A percentile compares a stretch with the other conserved stretches of the same genome.
phyloP scores from a whole-genome alignment of 30 jellyfish, hydroid and myxozoan species.

The Hydra vulgaris region DNA sequence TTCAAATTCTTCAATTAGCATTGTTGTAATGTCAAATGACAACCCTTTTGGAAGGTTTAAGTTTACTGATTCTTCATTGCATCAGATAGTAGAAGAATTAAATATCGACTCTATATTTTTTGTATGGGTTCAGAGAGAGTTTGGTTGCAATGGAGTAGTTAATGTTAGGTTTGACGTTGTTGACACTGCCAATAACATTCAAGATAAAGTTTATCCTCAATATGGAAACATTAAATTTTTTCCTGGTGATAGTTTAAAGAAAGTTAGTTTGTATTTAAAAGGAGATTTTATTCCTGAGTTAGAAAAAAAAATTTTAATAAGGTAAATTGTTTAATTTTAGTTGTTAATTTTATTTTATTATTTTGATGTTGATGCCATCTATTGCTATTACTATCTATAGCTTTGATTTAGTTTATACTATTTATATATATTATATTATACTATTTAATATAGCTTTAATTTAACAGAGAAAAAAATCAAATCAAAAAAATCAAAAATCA shows the following conservation, averaged over 20 bases:
- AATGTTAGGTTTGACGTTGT: constrained; percentile 38
- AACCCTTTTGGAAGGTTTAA: constrained; percentile 84
- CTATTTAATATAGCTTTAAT: too few relatives aligned
- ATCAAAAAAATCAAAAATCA: too few relatives aligned
- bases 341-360: not conserved
- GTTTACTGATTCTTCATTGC: constrained; percentile 42
- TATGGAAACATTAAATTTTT: constrained; percentile 39
- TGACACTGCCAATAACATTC: constrained; percentile 19
- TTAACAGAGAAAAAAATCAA: too few relatives aligned
- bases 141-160: constrained; percentile 74
- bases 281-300: constrained; percentile 68
- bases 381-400: too few relatives aligned
- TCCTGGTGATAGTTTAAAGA: constrained; percentile 38
- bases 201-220: constrained; percentile 49
- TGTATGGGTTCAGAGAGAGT: constrained; percentile 46
- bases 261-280: constrained; percentile 28
- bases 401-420: too few relatives aligned
- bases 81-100: constrained; percentile 33
- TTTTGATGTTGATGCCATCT: too few relatives aligned
- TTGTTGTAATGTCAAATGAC: constrained; percentile 55
- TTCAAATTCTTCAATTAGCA: constrained; percentile 17
- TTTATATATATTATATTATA: too few relatives aligned
- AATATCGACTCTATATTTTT: constrained; percentile 31
- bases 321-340: constrained; percentile 36
- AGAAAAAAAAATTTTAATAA: constrained; percentile 36